Conservation (phyloP, 2,888 invertebrate genomes). For the Hylaea fasciaria region DNA sequence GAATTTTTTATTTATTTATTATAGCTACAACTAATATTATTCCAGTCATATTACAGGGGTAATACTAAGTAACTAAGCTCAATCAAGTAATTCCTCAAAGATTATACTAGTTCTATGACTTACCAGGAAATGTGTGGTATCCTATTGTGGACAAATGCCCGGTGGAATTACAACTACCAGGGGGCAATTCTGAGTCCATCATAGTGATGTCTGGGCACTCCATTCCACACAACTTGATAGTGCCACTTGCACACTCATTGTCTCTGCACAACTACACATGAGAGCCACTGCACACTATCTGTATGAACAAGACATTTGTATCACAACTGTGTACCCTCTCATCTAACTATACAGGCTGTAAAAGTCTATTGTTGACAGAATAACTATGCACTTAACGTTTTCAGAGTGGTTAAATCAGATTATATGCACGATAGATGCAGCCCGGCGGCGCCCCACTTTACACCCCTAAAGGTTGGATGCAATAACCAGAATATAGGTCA, state of each 20-base stretch:
- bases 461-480: conserved; percentile 78
- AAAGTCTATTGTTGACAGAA: conserved; percentile 9
- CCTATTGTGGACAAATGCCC: conserved; percentile 83
- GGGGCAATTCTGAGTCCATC: conserved; percentile 82
- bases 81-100: too few species aligned
- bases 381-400: not conserved
- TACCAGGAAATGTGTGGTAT: conserved; percentile 77
- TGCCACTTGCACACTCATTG: conserved; percentile 55
- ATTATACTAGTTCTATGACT: conserved; percentile 33
- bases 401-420: conserved; percentile 47
- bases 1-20: too few species aligned
- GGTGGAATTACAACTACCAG: conserved; percentile 82
- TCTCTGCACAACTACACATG: conserved; percentile 48
- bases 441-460: conserved; percentile 74
- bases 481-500: conserved; percentile 84
- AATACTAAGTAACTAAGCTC: too few species aligned
- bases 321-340: not conserved
- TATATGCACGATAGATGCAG: conserved; percentile 65
- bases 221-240: conserved; percentile 47
- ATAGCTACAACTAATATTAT: too few species aligned
- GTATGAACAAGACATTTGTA: conserved; percentile 16
- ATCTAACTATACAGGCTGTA: not conserved
- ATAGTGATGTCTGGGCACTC: conserved; percentile 60
- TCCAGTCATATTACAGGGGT: too few species aligned
- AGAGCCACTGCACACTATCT: conserved; percentile 25